These are phyloP conservation scores for Euwallacea fornicatus DNA, from an alignment of 1,140 invertebrate genomes.

Conservation along the genomic window DNA sequence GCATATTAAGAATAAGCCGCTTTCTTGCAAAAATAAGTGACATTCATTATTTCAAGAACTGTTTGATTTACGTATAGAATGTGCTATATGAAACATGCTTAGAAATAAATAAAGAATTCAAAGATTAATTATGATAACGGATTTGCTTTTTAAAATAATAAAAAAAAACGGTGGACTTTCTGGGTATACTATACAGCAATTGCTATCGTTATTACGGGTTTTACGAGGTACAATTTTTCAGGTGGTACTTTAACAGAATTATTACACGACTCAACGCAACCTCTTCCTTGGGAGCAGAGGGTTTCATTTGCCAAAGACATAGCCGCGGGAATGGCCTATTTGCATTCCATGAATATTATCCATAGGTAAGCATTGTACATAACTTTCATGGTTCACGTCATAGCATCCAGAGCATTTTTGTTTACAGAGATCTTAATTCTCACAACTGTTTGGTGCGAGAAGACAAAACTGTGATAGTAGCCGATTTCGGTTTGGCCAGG, in stretches of 20 bases:
- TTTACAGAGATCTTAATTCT: slow-evolving; percentile 80
- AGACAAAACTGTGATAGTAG: slow-evolving; percentile 89
- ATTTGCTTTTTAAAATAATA: too few relatives aligned
- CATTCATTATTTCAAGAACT: too few relatives aligned
- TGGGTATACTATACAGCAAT: too few relatives aligned
- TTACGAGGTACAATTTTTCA: background rate
- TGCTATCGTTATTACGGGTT: background rate
- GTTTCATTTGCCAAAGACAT: slow-evolving; percentile 89
- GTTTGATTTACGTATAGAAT: too few relatives aligned
- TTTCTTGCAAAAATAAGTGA: too few relatives aligned
- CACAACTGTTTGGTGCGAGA: slow-evolving; percentile 89
- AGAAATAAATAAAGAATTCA: too few relatives aligned
- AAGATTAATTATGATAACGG: too few relatives aligned
- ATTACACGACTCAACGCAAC: slow-evolving; percentile 70
- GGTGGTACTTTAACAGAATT: slow-evolving; percentile 81
- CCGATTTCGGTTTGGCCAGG: slow-evolving; percentile 90
- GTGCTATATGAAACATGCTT: too few relatives aligned
- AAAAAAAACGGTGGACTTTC: too few relatives aligned
- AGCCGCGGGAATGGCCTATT: slow-evolving; percentile 88
- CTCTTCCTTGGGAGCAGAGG: slow-evolving; percentile 80
- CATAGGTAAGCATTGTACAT: slow-evolving; percentile 62
- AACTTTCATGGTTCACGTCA: background rate
- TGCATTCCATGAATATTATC: slow-evolving; percentile 93
- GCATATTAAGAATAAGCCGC: too few relatives aligned
- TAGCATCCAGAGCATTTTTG: background rate